A percentile compares a stretch with the other conserved stretches of the same genome.
Conservation (phyloP, 1,140 invertebrate genomes). For the Camponotus vicinus region DNA sequence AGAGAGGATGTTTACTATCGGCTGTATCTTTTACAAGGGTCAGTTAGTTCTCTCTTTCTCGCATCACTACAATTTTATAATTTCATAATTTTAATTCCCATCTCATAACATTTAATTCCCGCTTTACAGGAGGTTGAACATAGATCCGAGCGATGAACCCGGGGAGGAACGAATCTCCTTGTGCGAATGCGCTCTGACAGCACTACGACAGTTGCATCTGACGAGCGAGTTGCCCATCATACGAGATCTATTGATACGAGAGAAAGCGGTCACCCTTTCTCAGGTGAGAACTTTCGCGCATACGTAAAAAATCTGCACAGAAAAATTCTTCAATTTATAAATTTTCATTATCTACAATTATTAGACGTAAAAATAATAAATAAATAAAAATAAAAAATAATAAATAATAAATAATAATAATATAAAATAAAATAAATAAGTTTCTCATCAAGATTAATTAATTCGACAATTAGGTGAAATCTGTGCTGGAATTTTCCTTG, state of each 20-base stretch:
- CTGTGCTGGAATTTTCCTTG: slow-evolving; percentile 93
- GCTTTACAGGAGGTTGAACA: slow-evolving; percentile 85
- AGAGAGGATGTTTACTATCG: slow-evolving; percentile 88
- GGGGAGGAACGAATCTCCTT: slow-evolving; percentile 90
- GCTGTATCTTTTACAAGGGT: slow-evolving; percentile 92
- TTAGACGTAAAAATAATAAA: not conserved
- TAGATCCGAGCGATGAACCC: slow-evolving; percentile 87
- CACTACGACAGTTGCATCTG: slow-evolving; percentile 88
- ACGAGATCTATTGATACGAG: slow-evolving; percentile 90
- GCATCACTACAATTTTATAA: slow-evolving; percentile 14
- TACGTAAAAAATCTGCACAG: not conserved
- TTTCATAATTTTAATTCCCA: slow-evolving; percentile 14
- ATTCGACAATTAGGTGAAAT: slow-evolving; percentile 87
- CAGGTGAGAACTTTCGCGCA: slow-evolving; percentile 81
- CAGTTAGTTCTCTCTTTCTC: slow-evolving; percentile 23
- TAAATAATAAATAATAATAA: too few relatives aligned
- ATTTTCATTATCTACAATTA: not conserved
- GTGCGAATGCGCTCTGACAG: slow-evolving; percentile 92
- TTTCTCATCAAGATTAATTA: not conserved
- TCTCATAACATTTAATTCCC: slow-evolving; percentile 7
- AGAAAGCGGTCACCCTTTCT: slow-evolving; percentile 90
- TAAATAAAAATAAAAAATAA: too few relatives aligned
- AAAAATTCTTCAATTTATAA: not conserved
- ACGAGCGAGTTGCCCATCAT: slow-evolving; percentile 89
- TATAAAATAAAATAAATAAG: too few relatives aligned